Percentiles rank a stretch among this genome's conserved stretches.
These are phyloP conservation scores for Scotopteryx bipunctaria DNA, from an alignment of 2,888 invertebrate species.

Conservation along the genomic window DNA sequence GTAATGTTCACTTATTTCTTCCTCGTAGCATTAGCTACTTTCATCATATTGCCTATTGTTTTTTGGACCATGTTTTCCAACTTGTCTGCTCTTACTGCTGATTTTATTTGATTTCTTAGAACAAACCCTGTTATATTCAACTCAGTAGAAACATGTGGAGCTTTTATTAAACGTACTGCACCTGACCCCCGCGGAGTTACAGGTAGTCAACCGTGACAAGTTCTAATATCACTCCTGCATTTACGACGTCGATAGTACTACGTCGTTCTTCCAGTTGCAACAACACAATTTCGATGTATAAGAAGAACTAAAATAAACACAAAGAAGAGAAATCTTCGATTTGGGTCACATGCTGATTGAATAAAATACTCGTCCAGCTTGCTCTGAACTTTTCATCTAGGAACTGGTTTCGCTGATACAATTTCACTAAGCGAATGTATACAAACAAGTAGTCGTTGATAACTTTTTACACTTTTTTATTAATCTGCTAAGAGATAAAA, in stretches of 20 bases:
- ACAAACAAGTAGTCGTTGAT: slow-evolving; percentile 15
- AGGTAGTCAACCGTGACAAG: slow-evolving; percentile 74
- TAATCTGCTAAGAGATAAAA: slow-evolving; percentile 51
- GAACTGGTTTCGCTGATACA: slow-evolving; percentile 36
- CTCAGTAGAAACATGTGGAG: slow-evolving; percentile 37
- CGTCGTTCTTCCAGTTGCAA: slow-evolving; percentile 18
- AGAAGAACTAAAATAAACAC: slow-evolving; percentile 47
- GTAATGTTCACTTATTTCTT: slow-evolving; percentile 45
- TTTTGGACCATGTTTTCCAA: slow-evolving; percentile 25
- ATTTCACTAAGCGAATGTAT: slow-evolving; percentile 19
- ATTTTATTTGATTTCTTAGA: slow-evolving; percentile 13
- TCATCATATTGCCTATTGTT: slow-evolving; percentile 33
- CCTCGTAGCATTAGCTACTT: slow-evolving; percentile 46
- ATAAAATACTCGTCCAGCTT: slow-evolving; percentile 59
- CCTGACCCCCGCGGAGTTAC: slow-evolving; percentile 69
- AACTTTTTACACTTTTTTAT: slow-evolving; percentile 39
- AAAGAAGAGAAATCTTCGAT: slow-evolving; percentile 80
- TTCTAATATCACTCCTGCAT: slow-evolving; percentile 48
- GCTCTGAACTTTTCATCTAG: slow-evolving; percentile 40
- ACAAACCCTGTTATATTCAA: slow-evolving; percentile 27
- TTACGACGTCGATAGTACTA: slow-evolving; percentile 20
- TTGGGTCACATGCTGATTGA: slow-evolving; percentile 82
- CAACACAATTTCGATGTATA: slow-evolving; percentile 26
- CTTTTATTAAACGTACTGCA: slow-evolving; percentile 46
- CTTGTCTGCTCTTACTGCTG: slow-evolving; percentile 7